Conservation (phyloP, 2,797 vertebrate species). For the Rhynchotus rufescens region DNA sequence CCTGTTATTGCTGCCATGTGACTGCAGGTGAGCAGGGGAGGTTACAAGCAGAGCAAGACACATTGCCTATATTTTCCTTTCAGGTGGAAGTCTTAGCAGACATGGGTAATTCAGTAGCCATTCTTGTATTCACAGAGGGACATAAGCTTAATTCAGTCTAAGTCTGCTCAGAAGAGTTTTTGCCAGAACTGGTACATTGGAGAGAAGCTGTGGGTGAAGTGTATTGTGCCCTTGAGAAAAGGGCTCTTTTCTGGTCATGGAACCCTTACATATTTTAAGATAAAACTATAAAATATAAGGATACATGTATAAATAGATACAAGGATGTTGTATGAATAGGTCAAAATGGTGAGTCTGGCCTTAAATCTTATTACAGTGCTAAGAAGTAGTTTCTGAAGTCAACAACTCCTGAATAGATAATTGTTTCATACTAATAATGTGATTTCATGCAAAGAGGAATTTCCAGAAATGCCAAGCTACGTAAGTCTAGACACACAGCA, state of each 20-base stretch:
- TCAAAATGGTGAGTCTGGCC: not conserved
- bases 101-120: not conserved
- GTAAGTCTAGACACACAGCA: not conserved
- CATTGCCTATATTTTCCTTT: not conserved
- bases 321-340: not conserved
- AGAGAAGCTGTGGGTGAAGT: not conserved
- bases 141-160: not conserved
- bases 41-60: not conserved
- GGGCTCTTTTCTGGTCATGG: not conserved
- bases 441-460: not conserved
- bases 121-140: not conserved
- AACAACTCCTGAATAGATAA: not conserved
- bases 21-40: not conserved
- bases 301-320: too few species aligned
- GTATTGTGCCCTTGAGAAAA: not conserved
- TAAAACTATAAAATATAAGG: not conserved
- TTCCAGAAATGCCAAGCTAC: not conserved
- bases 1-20: not conserved
- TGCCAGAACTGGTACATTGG: not conserved
- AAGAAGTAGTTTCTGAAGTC: not conserved
- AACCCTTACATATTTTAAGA: not conserved
- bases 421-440: not conserved
- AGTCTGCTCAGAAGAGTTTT: not conserved
- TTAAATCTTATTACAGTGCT: not conserved
- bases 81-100: not conserved